Evolutionary conservation across 1,140 invertebrate species (phyloP).

Genomic region (Conus betulinus): DNA sequence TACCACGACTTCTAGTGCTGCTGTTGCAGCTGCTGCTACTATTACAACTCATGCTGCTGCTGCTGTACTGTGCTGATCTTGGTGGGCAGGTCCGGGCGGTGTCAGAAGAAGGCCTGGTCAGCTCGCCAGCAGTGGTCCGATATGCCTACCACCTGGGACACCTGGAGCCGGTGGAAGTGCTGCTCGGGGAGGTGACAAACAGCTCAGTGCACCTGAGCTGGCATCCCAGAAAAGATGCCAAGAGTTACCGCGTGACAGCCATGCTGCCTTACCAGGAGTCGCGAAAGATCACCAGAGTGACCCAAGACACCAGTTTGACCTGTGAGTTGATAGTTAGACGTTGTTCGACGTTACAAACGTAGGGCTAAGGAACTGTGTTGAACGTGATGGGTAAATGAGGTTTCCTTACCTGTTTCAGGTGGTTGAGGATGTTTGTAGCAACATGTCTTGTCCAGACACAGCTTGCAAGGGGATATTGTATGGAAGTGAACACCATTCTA

Average conservation of each 20-base stretch:
- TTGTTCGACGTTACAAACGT: no score
- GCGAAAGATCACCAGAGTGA: not conserved
- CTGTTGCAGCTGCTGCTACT: not conserved
- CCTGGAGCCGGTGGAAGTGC: not conserved
- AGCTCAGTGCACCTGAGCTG: not conserved
- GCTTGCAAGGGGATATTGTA: no score
- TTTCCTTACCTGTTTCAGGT: no score
- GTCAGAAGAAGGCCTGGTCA: not conserved
- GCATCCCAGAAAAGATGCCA: not conserved
- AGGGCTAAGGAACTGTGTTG: no score
- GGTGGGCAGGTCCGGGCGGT: not conserved
- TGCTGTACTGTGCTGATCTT: not conserved
- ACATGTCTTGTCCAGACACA: no score
- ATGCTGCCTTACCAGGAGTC: not conserved
- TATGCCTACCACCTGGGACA: not conserved
- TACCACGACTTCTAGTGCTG: constrained; percentile 13
- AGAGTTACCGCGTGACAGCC: constrained; percentile 7
- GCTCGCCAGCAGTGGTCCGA: not conserved
- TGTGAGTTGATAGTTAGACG: not conserved
- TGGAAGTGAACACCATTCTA: no score
- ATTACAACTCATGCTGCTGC: not conserved
- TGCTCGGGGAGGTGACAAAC: not conserved
- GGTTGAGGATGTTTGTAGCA: no score
- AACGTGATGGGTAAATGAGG: no score
- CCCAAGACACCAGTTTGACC: not conserved